Percentiles rank a stretch among this genome's conserved stretches.
phyloP scores from a whole-genome alignment of 2,113 vertebrate species.

The Tor tambroides region DNA sequence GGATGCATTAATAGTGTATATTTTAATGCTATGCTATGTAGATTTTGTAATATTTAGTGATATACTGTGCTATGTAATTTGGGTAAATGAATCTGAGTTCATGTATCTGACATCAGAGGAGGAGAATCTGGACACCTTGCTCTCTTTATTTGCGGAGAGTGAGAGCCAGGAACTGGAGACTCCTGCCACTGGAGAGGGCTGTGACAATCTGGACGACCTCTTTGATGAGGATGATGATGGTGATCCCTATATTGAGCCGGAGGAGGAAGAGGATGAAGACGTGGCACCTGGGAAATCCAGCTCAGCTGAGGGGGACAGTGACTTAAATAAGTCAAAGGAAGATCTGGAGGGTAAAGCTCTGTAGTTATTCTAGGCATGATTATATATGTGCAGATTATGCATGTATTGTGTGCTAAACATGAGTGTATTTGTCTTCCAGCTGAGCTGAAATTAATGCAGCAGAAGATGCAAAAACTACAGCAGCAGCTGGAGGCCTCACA shows the following conservation, averaged over 20 bases:
- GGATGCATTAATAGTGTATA: too few relatives aligned
- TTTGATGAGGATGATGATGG: constrained; percentile 82
- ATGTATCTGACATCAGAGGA: constrained; percentile 71
- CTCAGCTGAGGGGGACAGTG: constrained; percentile 1
- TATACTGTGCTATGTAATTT: neutral
- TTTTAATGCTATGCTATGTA: neutral
- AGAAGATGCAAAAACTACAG: constrained; percentile 77
- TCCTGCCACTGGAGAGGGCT: constrained; percentile 52
- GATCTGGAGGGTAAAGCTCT: constrained; percentile 85
- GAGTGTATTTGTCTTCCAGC: constrained; percentile 59
- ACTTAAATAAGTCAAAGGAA: constrained; percentile 76
- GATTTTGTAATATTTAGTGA: too few relatives aligned
- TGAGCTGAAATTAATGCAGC: constrained; percentile 73
- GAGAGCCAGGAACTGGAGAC: constrained; percentile 63
- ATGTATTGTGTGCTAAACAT: neutral
- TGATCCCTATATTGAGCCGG: constrained; percentile 74
- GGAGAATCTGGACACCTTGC: constrained; percentile 85
- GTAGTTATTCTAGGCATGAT: too few relatives aligned
- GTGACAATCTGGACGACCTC: constrained; percentile 79
- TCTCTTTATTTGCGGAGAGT: constrained; percentile 83
- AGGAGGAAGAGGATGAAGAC: constrained; percentile 78
- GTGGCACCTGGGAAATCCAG: neutral
- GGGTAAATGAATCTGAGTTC: neutral
- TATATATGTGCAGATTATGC: too few relatives aligned
- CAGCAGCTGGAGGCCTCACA: constrained; percentile 72